Evolutionary conservation across 1,140 invertebrate species (phyloP).

Genomic region (Habropoda laboriosa): DNA sequence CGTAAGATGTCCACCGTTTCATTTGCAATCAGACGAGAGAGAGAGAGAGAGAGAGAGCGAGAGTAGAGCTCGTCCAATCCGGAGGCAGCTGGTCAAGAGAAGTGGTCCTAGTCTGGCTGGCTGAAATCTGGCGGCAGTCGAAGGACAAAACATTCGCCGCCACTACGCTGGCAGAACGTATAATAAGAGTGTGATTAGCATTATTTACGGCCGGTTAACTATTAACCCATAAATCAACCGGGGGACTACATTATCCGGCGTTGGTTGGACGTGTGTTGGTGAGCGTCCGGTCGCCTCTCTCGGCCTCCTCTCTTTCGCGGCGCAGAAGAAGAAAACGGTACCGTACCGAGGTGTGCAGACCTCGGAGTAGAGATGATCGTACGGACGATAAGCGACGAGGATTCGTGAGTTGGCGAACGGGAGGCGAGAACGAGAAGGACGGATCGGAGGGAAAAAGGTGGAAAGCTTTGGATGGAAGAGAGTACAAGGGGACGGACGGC

Average conservation of each 20-base stretch:
- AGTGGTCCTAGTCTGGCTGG: background rate
- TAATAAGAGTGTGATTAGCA: slow-evolving; percentile 82
- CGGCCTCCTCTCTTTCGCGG: background rate
- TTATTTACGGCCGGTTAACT: slow-evolving; percentile 82
- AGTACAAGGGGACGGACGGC: slow-evolving; percentile 24
- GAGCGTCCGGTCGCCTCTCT: slow-evolving; percentile 42
- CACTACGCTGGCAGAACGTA: slow-evolving; percentile 73
- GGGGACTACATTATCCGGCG: slow-evolving; percentile 71
- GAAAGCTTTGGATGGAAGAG: slow-evolving; percentile 33
- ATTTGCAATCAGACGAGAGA: background rate
- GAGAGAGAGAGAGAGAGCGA: too few species aligned
- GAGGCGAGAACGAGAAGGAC: slow-evolving; percentile 33
- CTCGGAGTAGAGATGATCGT: slow-evolving; percentile 63
- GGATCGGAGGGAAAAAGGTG: slow-evolving; percentile 37
- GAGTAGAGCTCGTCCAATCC: background rate
- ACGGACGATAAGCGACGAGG: slow-evolving; percentile 48
- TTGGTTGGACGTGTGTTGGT: slow-evolving; percentile 50
- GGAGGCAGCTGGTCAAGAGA: background rate
- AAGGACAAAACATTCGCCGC: slow-evolving; percentile 77
- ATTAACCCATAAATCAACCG: slow-evolving; percentile 81
- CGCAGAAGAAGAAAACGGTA: slow-evolving; percentile 58
- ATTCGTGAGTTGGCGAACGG: slow-evolving; percentile 36
- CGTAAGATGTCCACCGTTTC: background rate
- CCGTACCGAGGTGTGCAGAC: slow-evolving; percentile 53
- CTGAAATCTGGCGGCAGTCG: slow-evolving; percentile 63